These are phyloP conservation scores for Anastrepha ludens DNA, from an alignment of 1,140 invertebrate genomes.

Conservation along the genomic window DNA sequence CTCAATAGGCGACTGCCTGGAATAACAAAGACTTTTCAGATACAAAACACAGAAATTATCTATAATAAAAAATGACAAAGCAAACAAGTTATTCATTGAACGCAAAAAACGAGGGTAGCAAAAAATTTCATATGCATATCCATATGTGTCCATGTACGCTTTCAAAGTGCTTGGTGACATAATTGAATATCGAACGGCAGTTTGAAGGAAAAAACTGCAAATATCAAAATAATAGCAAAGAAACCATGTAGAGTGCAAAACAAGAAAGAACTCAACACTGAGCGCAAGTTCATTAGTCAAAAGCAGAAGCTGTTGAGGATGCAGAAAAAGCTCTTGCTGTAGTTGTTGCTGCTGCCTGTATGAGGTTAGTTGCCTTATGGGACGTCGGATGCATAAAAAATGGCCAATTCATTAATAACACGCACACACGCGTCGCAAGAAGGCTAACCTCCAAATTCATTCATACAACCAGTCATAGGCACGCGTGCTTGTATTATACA, in stretches of 20 bases:
- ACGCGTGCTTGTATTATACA: not conserved
- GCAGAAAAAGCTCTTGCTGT: not conserved
- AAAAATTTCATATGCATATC: not conserved
- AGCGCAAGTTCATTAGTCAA: conserved; percentile 34
- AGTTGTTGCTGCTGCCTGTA: not conserved
- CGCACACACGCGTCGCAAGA: not conserved
- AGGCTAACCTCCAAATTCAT: not conserved
- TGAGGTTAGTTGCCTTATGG: not conserved
- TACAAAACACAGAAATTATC: not conserved
- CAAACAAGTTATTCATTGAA: not conserved
- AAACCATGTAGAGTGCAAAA: not conserved
- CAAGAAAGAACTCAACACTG: conserved; percentile 11
- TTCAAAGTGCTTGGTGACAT: not conserved
- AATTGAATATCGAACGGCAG: conserved; percentile 8
- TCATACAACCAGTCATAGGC: not conserved
- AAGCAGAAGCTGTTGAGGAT: not conserved
- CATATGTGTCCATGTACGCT: not conserved
- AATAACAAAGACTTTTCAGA: not conserved
- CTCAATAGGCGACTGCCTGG: not conserved
- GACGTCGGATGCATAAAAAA: not conserved
- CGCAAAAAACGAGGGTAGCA: not conserved
- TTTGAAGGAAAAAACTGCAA: not conserved
- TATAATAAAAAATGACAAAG: conserved; percentile 6
- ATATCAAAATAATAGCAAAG: conserved; percentile 25
- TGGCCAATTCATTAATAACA: conserved; percentile 18